phyloP scores from a whole-genome alignment of 2,113 vertebrate species.

The Hypanus sabinus region DNA sequence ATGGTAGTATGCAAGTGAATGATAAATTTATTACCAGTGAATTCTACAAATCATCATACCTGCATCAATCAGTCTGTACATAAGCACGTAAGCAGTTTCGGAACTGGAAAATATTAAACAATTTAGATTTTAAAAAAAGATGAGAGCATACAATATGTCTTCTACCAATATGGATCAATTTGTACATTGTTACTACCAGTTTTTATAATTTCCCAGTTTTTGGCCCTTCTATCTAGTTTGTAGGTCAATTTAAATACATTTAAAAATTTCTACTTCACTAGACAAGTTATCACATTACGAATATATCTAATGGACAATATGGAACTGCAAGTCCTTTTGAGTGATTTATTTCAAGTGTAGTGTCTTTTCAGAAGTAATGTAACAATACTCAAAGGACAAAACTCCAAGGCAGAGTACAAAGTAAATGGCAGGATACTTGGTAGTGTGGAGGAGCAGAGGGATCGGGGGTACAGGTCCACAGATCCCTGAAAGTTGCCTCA shows the following conservation, averaged over 20 bases:
- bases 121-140: not conserved
- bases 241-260: not conserved
- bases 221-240: not conserved
- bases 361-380: not conserved
- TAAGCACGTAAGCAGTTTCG: constrained; percentile 5
- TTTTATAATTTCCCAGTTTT: not conserved
- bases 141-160: not conserved
- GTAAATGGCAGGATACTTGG: no score
- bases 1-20: no score
- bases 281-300: not conserved
- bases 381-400: no score
- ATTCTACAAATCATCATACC: no score
- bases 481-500: no score
- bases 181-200: not conserved
- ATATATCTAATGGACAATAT: not conserved
- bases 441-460: no score
- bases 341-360: not conserved
- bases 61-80: not conserved
- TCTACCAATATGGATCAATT: not conserved
- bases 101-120: constrained; percentile 15
- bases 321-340: not conserved
- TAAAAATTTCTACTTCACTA: not conserved
- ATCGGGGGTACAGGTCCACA: no score
- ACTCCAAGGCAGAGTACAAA: no score
- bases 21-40: no score